These are phyloP conservation scores for Pristionchus entomophagus DNA, from an alignment of 2,888 invertebrate species.

Conservation along the genomic window DNA sequence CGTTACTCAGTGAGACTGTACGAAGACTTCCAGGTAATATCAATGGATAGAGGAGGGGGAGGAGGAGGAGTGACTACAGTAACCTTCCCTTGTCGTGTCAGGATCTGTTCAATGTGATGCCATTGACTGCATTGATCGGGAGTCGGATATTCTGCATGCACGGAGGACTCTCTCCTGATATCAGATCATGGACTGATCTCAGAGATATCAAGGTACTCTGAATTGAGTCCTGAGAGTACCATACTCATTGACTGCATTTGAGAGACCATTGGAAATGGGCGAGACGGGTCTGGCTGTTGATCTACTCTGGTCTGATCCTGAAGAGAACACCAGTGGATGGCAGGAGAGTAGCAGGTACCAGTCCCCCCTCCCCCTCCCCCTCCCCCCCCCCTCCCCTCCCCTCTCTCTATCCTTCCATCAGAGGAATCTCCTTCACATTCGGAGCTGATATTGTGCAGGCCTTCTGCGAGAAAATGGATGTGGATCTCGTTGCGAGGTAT, in stretches of 20 bases:
- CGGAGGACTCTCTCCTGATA: constrained; percentile 59
- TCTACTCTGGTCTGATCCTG: constrained; percentile 65
- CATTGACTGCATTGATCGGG: constrained; percentile 58
- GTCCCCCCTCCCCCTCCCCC: neutral
- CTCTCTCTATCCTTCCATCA: neutral
- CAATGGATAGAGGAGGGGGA: neutral
- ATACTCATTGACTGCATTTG: neutral
- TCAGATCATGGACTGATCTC: constrained; percentile 56
- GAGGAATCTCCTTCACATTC: constrained; percentile 63
- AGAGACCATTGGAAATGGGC: constrained; percentile 43
- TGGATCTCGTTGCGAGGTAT: constrained; percentile 60
- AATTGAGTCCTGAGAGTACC: neutral
- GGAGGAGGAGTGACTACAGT: neutral
- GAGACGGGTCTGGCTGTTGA: constrained; percentile 49
- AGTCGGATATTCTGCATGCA: constrained; percentile 66
- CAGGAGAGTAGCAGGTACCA: constrained; percentile 54
- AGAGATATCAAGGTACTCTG: constrained; percentile 43
- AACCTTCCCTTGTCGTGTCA: constrained; percentile 42
- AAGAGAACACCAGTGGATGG: constrained; percentile 56
- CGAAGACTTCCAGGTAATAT: constrained; percentile 59
- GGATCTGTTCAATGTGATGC: constrained; percentile 62
- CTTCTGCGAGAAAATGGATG: constrained; percentile 61
- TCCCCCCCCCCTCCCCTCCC: neutral
- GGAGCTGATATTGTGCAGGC: constrained; percentile 60
- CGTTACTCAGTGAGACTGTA: constrained; percentile 60